Evolutionary conservation across 1,140 invertebrate genomes (phyloP).

Genomic region (Tetraneura akinire): DNA sequence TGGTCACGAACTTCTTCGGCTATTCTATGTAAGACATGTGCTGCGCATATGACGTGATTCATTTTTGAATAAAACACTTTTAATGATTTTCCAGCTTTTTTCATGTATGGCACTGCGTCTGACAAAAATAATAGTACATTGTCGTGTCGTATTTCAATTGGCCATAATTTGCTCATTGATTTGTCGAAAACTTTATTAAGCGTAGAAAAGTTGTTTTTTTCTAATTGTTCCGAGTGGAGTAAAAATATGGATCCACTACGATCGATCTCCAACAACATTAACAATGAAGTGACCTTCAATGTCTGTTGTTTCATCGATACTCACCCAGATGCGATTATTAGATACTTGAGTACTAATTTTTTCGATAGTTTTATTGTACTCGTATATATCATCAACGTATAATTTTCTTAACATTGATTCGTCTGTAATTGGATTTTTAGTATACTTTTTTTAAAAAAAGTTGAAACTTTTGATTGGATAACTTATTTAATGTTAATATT

Average conservation of each 20-base stretch:
- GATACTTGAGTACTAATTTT: not conserved
- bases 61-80: conserved; percentile 51
- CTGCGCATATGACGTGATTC: not conserved
- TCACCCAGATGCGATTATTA: not conserved
- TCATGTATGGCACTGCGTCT: conserved; percentile 56
- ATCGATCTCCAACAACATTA: not conserved
- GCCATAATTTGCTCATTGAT: conserved; percentile 45
- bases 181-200: conserved; percentile 6
- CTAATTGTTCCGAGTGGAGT: not conserved
- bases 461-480: not conserved
- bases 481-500: conserved; percentile 6
- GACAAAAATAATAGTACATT: conserved; percentile 55
- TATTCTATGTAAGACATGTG: conserved; percentile 57
- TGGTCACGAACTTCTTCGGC: conserved; percentile 57
- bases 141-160: conserved; percentile 47
- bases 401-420: not conserved
- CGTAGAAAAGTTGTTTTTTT: not conserved
- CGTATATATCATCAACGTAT: no score
- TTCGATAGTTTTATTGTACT: not conserved
- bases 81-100: conserved; percentile 55
- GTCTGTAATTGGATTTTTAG: not conserved
- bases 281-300: not conserved
- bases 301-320: not conserved
- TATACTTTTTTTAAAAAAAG: not conserved
- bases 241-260: not conserved